Evolutionary conservation across 2,888 invertebrate genomes (phyloP).

Genomic region (Torymus auratus): DNA sequence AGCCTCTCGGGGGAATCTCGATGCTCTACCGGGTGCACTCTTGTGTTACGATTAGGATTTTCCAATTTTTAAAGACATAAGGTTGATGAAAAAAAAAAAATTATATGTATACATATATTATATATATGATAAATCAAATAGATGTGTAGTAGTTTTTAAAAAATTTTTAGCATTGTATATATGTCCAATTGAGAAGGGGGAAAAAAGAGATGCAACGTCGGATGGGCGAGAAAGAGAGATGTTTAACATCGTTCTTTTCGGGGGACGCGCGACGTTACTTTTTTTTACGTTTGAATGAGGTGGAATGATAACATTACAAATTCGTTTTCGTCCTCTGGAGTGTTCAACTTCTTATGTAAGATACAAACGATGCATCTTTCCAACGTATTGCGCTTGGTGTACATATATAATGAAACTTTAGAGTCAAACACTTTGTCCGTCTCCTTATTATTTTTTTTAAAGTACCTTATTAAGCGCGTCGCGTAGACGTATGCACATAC

Average conservation of each 20-base stretch:
- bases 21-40: conserved; percentile 58
- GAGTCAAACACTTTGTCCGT: conserved; percentile 45
- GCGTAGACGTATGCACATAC: neutral
- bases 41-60: conserved; percentile 72
- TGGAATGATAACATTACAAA: conserved; percentile 35
- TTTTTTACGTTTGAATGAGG: conserved; percentile 39
- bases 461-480: conserved; percentile 51
- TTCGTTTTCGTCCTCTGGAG: conserved; percentile 56
- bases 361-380: conserved; percentile 49
- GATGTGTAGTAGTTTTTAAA: conserved; percentile 74
- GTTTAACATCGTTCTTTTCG: conserved; percentile 29
- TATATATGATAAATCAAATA: conserved; percentile 64
- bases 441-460: conserved; percentile 50
- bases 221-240: conserved; percentile 29
- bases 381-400: conserved; percentile 61
- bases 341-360: conserved; percentile 44
- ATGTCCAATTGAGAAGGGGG: conserved; percentile 70
- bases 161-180: conserved; percentile 73
- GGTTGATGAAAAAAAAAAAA: conserved; percentile 63
- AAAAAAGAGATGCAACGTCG: conserved; percentile 58
- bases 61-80: conserved; percentile 70
- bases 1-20: conserved; percentile 47
- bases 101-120: conserved; percentile 63
- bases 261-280: conserved; percentile 29
- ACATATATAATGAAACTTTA: conserved; percentile 53